A percentile compares a stretch with the other conserved stretches of the same genome.
These are phyloP conservation scores for Deilephila elpenor DNA, from an alignment of 2,888 invertebrate species.

Conservation along the genomic window DNA sequence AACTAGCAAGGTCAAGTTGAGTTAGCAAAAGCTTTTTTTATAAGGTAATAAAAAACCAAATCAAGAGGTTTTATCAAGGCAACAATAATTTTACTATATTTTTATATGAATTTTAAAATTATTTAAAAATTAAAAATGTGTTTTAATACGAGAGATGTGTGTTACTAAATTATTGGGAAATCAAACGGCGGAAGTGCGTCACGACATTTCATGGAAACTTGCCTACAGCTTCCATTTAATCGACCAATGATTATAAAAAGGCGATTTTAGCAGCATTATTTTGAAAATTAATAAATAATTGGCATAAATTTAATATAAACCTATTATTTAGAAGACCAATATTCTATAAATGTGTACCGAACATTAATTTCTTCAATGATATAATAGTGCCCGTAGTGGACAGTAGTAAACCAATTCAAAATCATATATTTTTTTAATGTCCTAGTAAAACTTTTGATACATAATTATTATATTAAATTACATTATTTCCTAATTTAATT, in stretches of 20 bases:
- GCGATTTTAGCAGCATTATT: constrained; percentile 41
- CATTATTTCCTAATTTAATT: no score
- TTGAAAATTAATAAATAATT: no score
- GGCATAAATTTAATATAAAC: no score
- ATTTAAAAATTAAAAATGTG: constrained; percentile 45
- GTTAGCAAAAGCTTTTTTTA: constrained; percentile 75
- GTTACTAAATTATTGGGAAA: constrained; percentile 64
- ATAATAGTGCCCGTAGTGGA: no score
- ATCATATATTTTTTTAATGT: no score
- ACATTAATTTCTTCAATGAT: no score
- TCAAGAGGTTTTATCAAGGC: constrained; percentile 32
- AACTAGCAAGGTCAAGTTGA: constrained; percentile 85
- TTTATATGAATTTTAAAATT: constrained; percentile 57
- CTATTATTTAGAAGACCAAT: no score
- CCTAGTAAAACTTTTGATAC: no score
- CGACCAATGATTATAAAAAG: not conserved
- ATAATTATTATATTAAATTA: no score
- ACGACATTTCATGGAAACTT: constrained; percentile 34
- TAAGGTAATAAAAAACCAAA: constrained; percentile 43
- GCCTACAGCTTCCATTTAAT: not conserved
- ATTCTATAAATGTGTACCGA: no score
- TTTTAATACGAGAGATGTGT: constrained; percentile 51
- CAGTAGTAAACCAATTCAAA: no score
- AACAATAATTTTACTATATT: constrained; percentile 56
- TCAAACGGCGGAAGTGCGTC: constrained; percentile 74